Conservation (phyloP, 2,888 invertebrate genomes). For the Cryptops parisi region DNA sequence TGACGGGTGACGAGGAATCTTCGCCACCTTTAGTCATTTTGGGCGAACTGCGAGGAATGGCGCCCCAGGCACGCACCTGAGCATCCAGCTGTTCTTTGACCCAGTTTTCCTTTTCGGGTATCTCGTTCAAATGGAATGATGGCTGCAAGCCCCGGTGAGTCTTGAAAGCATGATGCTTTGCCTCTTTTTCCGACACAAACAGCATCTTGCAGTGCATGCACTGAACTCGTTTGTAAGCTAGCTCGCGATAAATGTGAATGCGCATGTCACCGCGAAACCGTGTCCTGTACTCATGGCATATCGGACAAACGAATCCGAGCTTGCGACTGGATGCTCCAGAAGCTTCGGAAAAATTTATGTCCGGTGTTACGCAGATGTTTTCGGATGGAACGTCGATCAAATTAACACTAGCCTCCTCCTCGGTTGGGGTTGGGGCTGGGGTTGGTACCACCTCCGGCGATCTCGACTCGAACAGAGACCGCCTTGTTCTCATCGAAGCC, state of each 20-base stretch:
- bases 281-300: slow-evolving; percentile 44
- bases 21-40: neutral
- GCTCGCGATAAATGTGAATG: slow-evolving; percentile 50
- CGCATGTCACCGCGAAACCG: slow-evolving; percentile 45
- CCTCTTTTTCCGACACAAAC: slow-evolving; percentile 13
- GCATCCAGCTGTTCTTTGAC: slow-evolving; percentile 11
- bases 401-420: neutral
- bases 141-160: slow-evolving; percentile 2
- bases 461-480: neutral
- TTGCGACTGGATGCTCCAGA: neutral
- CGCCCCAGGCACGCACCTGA: slow-evolving; percentile 6
- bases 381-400: neutral
- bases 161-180: slow-evolving; percentile 9
- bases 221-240: slow-evolving; percentile 44
- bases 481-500: neutral
- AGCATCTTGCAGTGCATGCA: slow-evolving; percentile 8
- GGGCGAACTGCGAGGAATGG: neutral
- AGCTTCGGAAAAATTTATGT: neutral
- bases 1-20: neutral
- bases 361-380: neutral
- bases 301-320: slow-evolving; percentile 36
- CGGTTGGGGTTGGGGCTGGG: neutral
- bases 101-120: slow-evolving; percentile 11
- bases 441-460: neutral
- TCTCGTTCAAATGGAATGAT: slow-evolving; percentile 3